Evolutionary conservation across 2,797 vertebrate genomes (phyloP).

Genomic region (Acipenser ruthenus): DNA sequence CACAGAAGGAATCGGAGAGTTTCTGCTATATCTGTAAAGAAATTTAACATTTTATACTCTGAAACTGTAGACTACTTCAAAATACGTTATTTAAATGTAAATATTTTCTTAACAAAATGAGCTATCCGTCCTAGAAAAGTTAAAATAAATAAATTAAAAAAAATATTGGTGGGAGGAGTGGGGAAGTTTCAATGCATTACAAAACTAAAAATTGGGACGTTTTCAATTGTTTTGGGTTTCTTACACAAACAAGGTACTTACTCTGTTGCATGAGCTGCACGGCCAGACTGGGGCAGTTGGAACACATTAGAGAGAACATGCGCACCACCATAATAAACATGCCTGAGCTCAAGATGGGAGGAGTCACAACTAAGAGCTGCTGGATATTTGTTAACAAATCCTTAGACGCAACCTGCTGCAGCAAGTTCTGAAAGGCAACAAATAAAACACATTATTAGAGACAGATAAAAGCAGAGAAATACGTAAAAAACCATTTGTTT

Average conservation of each 20-base stretch:
- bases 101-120: too few species aligned
- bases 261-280: conserved; percentile 99
- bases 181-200: too few species aligned
- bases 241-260: conserved; percentile 52
- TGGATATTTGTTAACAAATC: conserved; percentile 97
- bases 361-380: conserved; percentile 93
- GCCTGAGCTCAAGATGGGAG: conserved; percentile 94
- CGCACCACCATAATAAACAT: conserved; percentile 99
- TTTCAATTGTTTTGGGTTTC: background rate
- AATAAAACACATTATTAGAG: background rate
- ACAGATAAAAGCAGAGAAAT: background rate
- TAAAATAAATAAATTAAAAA: too few species aligned
- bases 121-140: too few species aligned
- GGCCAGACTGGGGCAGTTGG: conserved; percentile 92
- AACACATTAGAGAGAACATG: conserved; percentile 99
- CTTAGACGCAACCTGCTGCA: conserved; percentile 94
- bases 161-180: too few species aligned
- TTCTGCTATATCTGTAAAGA: conserved; percentile 87
- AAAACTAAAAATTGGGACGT: too few species aligned
- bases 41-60: conserved; percentile 1
- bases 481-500: too few species aligned
- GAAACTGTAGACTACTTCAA: too few species aligned
- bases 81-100: too few species aligned
- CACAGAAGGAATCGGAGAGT: conserved; percentile 95
- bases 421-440: conserved; percentile 75